These are phyloP conservation scores for Tautogolabrus adspersus DNA, from an alignment of 2,113 vertebrate genomes.

Conservation along the genomic window DNA sequence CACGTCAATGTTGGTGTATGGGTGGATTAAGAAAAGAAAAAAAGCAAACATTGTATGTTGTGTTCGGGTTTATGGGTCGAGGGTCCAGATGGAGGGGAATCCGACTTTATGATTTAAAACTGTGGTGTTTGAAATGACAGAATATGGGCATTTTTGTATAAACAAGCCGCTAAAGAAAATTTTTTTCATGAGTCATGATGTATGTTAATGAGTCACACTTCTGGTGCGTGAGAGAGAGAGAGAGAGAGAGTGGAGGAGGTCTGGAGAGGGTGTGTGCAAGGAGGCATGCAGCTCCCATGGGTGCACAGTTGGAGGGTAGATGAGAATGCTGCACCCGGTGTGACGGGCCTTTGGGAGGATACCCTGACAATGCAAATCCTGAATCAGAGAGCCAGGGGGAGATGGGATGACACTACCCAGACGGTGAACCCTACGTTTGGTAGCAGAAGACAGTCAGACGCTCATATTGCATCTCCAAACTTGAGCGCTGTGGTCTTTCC, in stretches of 20 bases:
- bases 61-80: too few relatives aligned
- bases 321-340: constrained; percentile 40
- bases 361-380: constrained; percentile 59
- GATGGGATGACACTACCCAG: constrained; percentile 69
- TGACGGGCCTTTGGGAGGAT: constrained; percentile 46
- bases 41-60: too few relatives aligned
- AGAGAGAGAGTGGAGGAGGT: constrained; percentile 16
- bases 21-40: constrained; percentile 44
- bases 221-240: constrained; percentile 1
- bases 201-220: constrained; percentile 39
- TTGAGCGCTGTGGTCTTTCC: constrained; percentile 39
- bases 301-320: constrained; percentile 38
- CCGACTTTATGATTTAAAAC: constrained; percentile 9
- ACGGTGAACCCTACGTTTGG: constrained; percentile 59
- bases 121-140: constrained; percentile 21
- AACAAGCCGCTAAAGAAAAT: constrained; percentile 40
- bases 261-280: constrained; percentile 24
- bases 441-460: constrained; percentile 44
- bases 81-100: not conserved
- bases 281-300: constrained; percentile 24
- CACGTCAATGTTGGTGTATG: constrained; percentile 83
- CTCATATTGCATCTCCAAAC: constrained; percentile 64
- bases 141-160: constrained; percentile 59
- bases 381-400: constrained; percentile 49
- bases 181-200: constrained; percentile 45